Evolutionary conservation across 1,140 invertebrate genomes (phyloP), one percentile per base, ranked within the genome.

Genomic region (Drosophila sp.): DNA sequence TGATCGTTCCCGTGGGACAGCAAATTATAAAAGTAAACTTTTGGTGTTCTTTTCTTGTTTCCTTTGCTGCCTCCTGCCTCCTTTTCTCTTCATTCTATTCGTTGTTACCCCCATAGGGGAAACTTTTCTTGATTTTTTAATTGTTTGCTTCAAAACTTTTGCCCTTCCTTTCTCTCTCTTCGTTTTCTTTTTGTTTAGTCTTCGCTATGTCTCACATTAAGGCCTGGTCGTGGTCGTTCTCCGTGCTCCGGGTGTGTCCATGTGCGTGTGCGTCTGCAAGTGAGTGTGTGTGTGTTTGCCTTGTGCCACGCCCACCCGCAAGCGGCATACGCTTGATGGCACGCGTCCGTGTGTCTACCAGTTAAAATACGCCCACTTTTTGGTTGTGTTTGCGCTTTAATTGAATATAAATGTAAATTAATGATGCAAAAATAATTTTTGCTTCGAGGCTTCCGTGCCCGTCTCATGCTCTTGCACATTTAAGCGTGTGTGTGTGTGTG

Each of bases 331-430:
- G 81, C 72, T 66, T 62, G 70, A 60, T 70, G 54, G 61, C 54
- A 73, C 41, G 44, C 55, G 41, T 29, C 44, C n/a, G 41, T 27
- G 44, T 27, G 41, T 25, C 38, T 33, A 29, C 50, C 29, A 62
- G 56, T 54, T 63, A n/a, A 73, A 50, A 74, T 66, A 67, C 47
- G 58, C 58, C 64, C 27, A 30, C 65, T 64, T 66, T 55, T 50
- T 50, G 44, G 73, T 73, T 80, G 84, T 86, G 83, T 89, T 87
- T 86, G 83, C 76, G 70, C 83, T 89, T 89, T 84, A 89, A 89
- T 89, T 89, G 84, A 89, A 89, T 89, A 90, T 90, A 89, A 89
- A 89, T 89, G 84, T 90, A 89, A 90, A 90, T 89, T 89, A 89
- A 89, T 89, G 84, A 84, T 89, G 84, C 84, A 89, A 78, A 89